Evolutionary conservation across 2,888 invertebrate species (phyloP).

Genomic region (Agrotis exclamationis): DNA sequence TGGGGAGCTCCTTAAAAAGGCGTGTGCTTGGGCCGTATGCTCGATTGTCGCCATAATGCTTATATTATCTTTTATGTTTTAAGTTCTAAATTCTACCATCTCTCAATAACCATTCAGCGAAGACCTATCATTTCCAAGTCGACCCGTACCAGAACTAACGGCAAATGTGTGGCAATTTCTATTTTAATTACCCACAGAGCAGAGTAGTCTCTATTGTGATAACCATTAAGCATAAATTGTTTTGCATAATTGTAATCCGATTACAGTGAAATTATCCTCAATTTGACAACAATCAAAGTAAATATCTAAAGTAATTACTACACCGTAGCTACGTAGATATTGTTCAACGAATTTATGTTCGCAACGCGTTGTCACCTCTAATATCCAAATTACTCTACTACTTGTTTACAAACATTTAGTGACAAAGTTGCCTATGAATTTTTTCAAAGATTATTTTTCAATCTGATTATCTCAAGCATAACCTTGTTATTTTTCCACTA

Average conservation of each 20-base stretch:
- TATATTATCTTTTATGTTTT: too few relatives aligned
- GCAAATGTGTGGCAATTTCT: too few relatives aligned
- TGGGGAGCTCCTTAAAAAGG: too few relatives aligned
- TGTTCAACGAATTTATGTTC: neutral
- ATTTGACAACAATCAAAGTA: slow-evolving; percentile 18
- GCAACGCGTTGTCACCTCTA: neutral
- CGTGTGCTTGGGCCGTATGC: too few relatives aligned
- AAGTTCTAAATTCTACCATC: too few relatives aligned
- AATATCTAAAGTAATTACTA: slow-evolving; percentile 2
- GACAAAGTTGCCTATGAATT: neutral
- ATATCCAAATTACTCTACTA: slow-evolving; percentile 14
- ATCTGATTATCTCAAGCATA: slow-evolving; percentile 10
- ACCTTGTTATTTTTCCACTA: slow-evolving; percentile 36
- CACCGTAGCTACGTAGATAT: neutral
- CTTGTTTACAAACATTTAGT: neutral
- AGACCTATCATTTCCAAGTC: neutral
- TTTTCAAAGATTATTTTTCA: slow-evolving; percentile 6
- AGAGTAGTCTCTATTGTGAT: neutral
- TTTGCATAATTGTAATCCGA: slow-evolving; percentile 40
- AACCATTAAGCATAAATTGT: slow-evolving; percentile 27
- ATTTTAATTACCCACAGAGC: too few relatives aligned
- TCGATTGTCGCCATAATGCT: too few relatives aligned
- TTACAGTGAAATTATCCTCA: slow-evolving; percentile 20
- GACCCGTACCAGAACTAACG: neutral
- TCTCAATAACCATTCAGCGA: too few relatives aligned